Base-by-base conservation (phyloP, 2,888 invertebrate genomes). In the Calameuta filiformis region DNA sequence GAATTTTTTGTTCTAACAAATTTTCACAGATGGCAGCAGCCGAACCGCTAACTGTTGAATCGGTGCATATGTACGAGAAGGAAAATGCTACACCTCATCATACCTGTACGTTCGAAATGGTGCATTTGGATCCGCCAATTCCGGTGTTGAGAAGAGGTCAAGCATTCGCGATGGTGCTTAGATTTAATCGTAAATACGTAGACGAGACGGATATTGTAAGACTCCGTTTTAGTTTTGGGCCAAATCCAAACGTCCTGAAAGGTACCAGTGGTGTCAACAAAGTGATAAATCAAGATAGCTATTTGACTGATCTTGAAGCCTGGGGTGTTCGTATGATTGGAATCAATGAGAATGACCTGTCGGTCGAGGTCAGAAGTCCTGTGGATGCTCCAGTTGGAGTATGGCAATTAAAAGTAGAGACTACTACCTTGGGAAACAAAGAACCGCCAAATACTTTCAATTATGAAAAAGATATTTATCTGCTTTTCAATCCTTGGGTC, bases 401-500 rank as follows among this genome's bases (percentile, higher is more conserved):
- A 80, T 96, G 96, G 96, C 92, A 93, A 12, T 92, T 95, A 11
- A 93, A 94, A 74, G 93, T 96, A 9, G 94, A 95, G 82, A 95
- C 95, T 2, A 93, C 93, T 33, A 86, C 92, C 37, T 89, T 92
- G 82, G 92, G 91, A 73, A 89, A 91, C 33, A 88, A 82, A 15
- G 87, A 91, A 3, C 88, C 91, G 0, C 92, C 92, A 0, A 91
- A 92, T 11, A 87, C 87, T 1, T 95, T 93, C 85, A 93, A 94
- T 80, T 94, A 94, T 83, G 94, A 95, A 12, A 94, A 94, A 78
- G 95, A 95, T 76, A 89, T 97, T 78, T 96, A 95, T 91, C 92
- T 97, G 33, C 92, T 97, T 15, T 97, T 96, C 92, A 97, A 97
- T 90, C 96, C 97, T 1, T 97, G 97, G 97, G 93, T 94, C 83